Evolutionary conservation across 2,888 invertebrate genomes (phyloP).

Genomic region (Tenthredo notha): DNA sequence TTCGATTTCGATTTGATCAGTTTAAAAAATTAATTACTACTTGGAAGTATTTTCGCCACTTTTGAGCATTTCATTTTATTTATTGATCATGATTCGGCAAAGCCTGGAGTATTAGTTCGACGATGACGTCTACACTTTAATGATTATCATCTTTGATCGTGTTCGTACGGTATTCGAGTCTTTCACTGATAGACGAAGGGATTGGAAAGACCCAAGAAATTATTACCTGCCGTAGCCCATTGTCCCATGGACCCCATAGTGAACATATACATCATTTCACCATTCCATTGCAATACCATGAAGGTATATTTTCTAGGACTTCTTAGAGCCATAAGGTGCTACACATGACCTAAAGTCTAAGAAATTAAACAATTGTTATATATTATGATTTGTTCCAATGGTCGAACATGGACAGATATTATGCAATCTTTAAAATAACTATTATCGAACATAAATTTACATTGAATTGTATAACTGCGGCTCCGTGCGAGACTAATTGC

Average conservation of each 20-base stretch:
- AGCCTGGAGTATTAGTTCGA: not conserved
- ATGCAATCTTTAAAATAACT: not conserved
- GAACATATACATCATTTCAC: constrained; percentile 47
- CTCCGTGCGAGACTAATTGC: not conserved
- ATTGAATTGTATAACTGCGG: not conserved
- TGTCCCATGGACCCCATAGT: constrained; percentile 48
- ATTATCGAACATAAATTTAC: not conserved
- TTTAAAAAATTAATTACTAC: not conserved
- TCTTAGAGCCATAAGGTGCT: constrained; percentile 15
- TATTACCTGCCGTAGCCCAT: constrained; percentile 52
- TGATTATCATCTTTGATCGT: constrained; percentile 10
- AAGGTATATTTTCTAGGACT: constrained; percentile 40
- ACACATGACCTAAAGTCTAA: constrained; percentile 2
- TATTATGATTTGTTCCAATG: not conserved
- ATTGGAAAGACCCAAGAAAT: constrained; percentile 48
- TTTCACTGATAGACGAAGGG: constrained; percentile 30
- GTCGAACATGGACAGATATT: not conserved
- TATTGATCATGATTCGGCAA: not conserved
- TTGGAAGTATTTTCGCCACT: not conserved
- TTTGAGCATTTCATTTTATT: not conserved
- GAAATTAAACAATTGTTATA: constrained; percentile 4
- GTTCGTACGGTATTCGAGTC: not conserved
- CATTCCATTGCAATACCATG: constrained; percentile 25
- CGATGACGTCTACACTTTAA: not conserved
- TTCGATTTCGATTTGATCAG: not conserved